Evolutionary conservation across 2,113 vertebrate genomes (phyloP).

Genomic region (Misgurnus mizolepis): DNA sequence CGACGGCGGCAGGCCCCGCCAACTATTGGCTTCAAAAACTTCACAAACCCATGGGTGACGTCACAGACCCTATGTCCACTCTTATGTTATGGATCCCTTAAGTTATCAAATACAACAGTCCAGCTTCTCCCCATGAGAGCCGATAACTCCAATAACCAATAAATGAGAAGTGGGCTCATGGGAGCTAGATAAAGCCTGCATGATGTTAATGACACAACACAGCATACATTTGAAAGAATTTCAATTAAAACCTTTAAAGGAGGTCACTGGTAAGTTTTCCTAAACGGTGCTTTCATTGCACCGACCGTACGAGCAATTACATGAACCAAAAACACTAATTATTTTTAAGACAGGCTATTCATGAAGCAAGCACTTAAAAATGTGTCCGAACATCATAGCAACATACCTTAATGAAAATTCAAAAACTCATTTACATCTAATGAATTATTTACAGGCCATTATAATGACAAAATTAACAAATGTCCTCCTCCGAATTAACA

Average conservation of each 20-base stretch:
- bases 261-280: not conserved
- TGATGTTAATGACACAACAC: constrained; percentile 19
- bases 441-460: constrained; percentile 47
- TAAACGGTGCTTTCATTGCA: not conserved
- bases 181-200: constrained; percentile 13
- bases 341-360: not conserved
- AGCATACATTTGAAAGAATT: not conserved
- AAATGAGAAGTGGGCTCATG: not conserved
- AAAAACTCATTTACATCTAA: constrained; percentile 11
- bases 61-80: no score
- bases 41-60: no score
- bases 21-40: no score
- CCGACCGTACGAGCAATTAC: not conserved
- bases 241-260: constrained; percentile 12
- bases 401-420: constrained; percentile 12
- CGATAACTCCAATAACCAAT: constrained; percentile 17
- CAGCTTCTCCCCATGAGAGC: constrained; percentile 8
- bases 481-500: constrained; percentile 43
- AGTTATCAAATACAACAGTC: constrained; percentile 27
- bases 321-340: constrained; percentile 1
- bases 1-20: no score
- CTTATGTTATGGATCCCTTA: no score
- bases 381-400: not conserved
- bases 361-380: constrained; percentile 15
- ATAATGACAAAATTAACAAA: constrained; percentile 41